These are phyloP conservation scores for Reinhardtius hippoglossoides DNA, from an alignment of 2,113 vertebrate genomes.

Conservation along the genomic window DNA sequence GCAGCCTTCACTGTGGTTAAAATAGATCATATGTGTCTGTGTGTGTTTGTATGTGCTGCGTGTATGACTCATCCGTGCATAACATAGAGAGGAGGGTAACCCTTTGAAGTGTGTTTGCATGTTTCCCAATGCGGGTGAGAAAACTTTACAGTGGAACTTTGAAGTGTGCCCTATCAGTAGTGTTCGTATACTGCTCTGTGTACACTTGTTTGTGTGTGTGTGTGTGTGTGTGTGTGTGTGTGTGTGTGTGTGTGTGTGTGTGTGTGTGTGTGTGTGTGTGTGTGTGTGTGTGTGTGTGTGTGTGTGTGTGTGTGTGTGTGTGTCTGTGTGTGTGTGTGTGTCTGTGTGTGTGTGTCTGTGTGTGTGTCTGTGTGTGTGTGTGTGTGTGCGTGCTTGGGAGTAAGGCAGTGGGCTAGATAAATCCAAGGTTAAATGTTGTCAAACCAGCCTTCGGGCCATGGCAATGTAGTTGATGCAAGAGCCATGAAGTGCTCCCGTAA, in stretches of 20 bases:
- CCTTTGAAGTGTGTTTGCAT: conserved; percentile 34
- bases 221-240: background rate
- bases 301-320: background rate
- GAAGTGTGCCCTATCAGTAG: background rate
- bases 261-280: conserved; percentile 7
- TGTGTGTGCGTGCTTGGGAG: conserved; percentile 40
- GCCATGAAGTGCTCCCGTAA: conserved; percentile 73
- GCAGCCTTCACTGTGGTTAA: background rate
- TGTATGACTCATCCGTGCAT: background rate
- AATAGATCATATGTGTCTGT: background rate
- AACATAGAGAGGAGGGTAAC: background rate
- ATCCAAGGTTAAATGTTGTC: conserved; percentile 81
- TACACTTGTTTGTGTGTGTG: background rate
- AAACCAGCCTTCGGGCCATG: conserved; percentile 74
- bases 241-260: background rate
- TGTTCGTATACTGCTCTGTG: background rate
- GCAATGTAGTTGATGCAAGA: conserved; percentile 58
- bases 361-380: background rate
- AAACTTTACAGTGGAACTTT: background rate
- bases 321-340: background rate
- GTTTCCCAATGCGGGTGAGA: conserved; percentile 14
- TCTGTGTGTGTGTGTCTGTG: background rate
- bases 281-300: conserved; percentile 18
- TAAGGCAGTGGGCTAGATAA: conserved; percentile 54
- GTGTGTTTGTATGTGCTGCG: background rate